Base-by-base conservation (phyloP, 1,140 invertebrate genomes). In the Cheumatopsyche charites region DNA sequence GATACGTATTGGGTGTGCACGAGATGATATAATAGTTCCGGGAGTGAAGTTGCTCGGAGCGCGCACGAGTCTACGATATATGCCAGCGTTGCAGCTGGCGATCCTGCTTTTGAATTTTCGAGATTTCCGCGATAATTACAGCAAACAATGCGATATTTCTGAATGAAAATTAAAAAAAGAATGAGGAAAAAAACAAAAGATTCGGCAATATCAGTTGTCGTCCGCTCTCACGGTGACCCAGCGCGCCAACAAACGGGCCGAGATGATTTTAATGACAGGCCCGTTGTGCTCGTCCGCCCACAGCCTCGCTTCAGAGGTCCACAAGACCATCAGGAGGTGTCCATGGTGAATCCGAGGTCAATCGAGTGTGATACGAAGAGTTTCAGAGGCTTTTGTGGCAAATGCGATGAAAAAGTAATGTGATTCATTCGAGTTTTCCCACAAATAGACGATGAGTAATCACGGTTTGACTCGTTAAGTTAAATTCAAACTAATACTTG, bases 261-360 rank as follows among this genome's bases (percentile, higher is more conserved):
- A 69, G 67, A 69, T 69, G 67, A 69, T 69, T 69, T 58, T 69
- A 69, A 61, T 69, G 67, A 69, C 67, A 69, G 67, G 25, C 45
- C 43, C 47, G 23, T n/a, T 36, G 13, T 43, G 29, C 67, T 36
- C 49, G 49, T 69, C 67, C 67, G 67, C 67, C 67, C 67, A 69
- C 67, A 47, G 67, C 65, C 11, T 4, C 1, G 62, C 29, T 66
- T 47, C 26, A 66, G 62, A 15, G 29, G 23, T 19, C 66, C 43
- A 29, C 49, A 11, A 13, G 1, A 41, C 42, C 43, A 7, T 3
- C 23, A 26, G 66, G 21, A 17, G 66, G 45, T 1, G 11, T 6
- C 15, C 3, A 42, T 15, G 26, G 62, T 26, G 55, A 61, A 25
- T 1, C 17, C 19, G 15, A 11, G 58, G 5, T 23, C 23, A 3